These are phyloP conservation scores for Trissolcus basalis DNA, from an alignment of 1,140 invertebrate genomes.

Conservation along the genomic window DNA sequence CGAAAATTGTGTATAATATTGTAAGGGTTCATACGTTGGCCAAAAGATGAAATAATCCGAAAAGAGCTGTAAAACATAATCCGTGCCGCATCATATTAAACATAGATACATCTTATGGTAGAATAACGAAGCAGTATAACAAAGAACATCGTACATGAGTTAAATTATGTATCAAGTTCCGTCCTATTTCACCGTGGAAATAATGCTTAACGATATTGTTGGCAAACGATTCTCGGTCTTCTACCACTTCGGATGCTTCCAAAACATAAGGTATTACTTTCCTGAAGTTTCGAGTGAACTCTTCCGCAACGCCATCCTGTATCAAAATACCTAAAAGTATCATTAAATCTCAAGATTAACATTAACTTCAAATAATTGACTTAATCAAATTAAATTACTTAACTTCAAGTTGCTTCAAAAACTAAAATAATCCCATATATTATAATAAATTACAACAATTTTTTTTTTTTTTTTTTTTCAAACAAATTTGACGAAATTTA, in stretches of 20 bases:
- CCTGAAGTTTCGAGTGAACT: slow-evolving; percentile 37
- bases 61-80: slow-evolving; percentile 48
- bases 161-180: slow-evolving; percentile 9
- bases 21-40: slow-evolving; percentile 47
- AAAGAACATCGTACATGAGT: slow-evolving; percentile 19
- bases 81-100: background rate
- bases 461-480: no score
- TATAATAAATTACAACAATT: no score
- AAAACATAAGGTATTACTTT: background rate
- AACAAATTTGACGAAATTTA: no score
- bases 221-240: slow-evolving; percentile 16
- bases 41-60: slow-evolving; percentile 31
- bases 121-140: background rate
- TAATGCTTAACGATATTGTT: slow-evolving; percentile 12
- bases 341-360: slow-evolving; percentile 1
- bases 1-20: slow-evolving; percentile 49
- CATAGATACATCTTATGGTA: background rate
- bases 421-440: no score
- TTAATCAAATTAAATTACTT: no score
- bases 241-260: slow-evolving; percentile 17
- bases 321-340: slow-evolving; percentile 6
- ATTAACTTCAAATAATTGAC: no score
- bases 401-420: no score
- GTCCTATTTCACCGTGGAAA: slow-evolving; percentile 20
- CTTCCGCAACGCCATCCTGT: background rate